Evolutionary conservation across 2,888 invertebrate genomes (phyloP), one percentile per base, ranked within the genome.

Genomic region (Epirrhoe alternata): DNA sequence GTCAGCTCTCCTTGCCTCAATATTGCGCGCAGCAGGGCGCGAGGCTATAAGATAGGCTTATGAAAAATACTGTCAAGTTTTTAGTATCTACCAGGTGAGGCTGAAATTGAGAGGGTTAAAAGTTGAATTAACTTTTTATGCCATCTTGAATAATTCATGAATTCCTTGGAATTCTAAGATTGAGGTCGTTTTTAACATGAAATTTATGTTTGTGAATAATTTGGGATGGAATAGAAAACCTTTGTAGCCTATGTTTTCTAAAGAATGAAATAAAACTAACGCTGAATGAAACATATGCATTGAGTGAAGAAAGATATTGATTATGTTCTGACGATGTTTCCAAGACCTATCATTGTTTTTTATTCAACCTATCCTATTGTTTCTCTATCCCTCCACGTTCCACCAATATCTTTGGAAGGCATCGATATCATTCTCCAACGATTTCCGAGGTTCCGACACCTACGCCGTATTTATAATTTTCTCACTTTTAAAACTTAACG

Each of bases 21-120:
- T 61, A 30, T 49, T 38, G 62, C 55, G 38, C 55, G 30, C 50
- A 10, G 17, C 35, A 50, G 55, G 14, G 17, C 61, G 47, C 45
- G 31, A 14, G 10, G 35, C 45, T 12, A 42, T 54, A 63, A 57
- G 42, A 52, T 50, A 30, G 31, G 49, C 10, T 47, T 57, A 57
- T 58, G 56, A 57, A 63, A 63, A 45, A 57, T 16, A 56, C 24
- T 33, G 33, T 53, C n/a, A 52, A 53, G 45, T 47, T 63, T 62
- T 62, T 56, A 62, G 51, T 51, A 51, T 47, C 49, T 12, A 38
- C n/a, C 59, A 51, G 24, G 50, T 54, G 24, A 50, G 24, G 24
- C 51, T 53, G 31, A 58, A 63, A 58, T 58, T 58, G 47, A 63
- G 52, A 56, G 47, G 47, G 45, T 54, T 31, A 54, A 47, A 51